Percentiles rank a stretch among this genome's conserved stretches.
These are phyloP conservation scores for Diuraphis noxia DNA, from an alignment of 1,140 invertebrate genomes.

Conservation along the genomic window DNA sequence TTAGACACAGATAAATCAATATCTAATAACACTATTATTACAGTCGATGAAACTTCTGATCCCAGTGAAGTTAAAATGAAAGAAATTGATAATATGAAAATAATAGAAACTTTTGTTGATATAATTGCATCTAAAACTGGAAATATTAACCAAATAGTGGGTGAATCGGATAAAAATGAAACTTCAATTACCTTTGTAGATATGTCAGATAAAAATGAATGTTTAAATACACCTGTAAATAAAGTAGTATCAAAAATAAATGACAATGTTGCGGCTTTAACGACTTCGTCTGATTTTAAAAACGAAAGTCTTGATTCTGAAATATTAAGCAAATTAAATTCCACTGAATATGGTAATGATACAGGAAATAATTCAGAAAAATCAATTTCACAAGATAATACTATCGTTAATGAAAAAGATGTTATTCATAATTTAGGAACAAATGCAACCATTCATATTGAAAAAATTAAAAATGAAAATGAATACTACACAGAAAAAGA, in stretches of 20 bases:
- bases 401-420: neutral
- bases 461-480: neutral
- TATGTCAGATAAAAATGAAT: neutral
- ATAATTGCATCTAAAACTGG: neutral
- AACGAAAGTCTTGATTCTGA: neutral
- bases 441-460: no score
- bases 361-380: no score
- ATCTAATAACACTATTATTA: neutral
- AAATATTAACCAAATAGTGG: neutral
- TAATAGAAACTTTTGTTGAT: neutral
- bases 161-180: neutral
- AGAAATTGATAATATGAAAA: neutral
- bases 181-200: neutral
- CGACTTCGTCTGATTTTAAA: neutral
- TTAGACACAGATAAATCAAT: constrained; percentile 7
- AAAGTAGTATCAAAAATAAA: neutral
- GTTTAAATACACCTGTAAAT: neutral
- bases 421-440: no score
- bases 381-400: neutral
- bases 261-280: neutral
- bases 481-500: neutral
- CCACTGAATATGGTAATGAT: neutral
- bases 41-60: neutral
- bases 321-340: neutral
- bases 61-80: neutral